Conservation (phyloP, 1,140 invertebrate species). For the Lucilia cuprina region DNA sequence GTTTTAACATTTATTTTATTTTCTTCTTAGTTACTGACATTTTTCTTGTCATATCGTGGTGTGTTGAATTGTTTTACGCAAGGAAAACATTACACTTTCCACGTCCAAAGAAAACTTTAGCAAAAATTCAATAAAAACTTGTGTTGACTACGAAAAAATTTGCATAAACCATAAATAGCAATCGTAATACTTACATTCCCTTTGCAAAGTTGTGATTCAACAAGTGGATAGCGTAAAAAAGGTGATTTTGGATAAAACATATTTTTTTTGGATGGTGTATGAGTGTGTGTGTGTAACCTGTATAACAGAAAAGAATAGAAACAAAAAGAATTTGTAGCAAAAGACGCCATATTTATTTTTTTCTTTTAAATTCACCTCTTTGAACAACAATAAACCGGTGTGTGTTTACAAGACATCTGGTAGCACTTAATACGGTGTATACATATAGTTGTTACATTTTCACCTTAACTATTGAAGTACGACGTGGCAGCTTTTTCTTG, state of each 20-base stretch:
- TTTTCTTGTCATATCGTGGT: conserved; percentile 1
- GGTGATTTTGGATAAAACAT: conserved; percentile 60
- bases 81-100: not conserved
- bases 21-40: not conserved
- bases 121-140: conserved; percentile 34
- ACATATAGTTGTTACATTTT: conserved; percentile 15
- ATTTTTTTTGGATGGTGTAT: not conserved
- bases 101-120: not conserved
- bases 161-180: not conserved
- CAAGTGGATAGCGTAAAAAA: conserved; percentile 47
- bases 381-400: not conserved
- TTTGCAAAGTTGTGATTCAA: conserved; percentile 56
- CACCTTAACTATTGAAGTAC: conserved; percentile 2
- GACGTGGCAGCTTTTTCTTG: conserved; percentile 40
- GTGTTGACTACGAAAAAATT: not conserved
- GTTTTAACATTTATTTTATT: not conserved
- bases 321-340: conserved; percentile 19
- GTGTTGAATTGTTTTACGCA: not conserved
- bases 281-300: conserved; percentile 20
- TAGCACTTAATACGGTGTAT: conserved; percentile 8
- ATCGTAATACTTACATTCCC: conserved; percentile 50
- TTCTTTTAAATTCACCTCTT: not conserved
- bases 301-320: conserved; percentile 16
- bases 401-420: not conserved
- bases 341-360: conserved; percentile 21